Evolutionary conservation across 2,113 vertebrate genomes (phyloP).

Genomic region (Campylomormyrus numenius): DNA sequence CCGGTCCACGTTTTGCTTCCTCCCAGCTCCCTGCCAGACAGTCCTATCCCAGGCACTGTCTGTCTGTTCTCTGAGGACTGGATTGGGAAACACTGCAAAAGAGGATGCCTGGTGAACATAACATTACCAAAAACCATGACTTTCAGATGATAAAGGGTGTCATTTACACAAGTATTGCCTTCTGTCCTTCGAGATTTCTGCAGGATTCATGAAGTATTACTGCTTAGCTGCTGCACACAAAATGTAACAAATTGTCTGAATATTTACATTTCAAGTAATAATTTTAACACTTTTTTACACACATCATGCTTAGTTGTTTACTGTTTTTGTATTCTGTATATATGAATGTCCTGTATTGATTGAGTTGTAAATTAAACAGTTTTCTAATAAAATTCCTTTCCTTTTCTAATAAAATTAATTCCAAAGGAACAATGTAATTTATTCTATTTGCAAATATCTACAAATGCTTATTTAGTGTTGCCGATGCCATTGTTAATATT

Average conservation of each 20-base stretch:
- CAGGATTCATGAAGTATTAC: neutral
- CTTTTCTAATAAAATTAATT: conserved; percentile 15
- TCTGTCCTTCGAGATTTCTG: neutral
- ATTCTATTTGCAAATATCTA: neutral
- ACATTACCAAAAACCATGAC: neutral
- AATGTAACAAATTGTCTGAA: neutral
- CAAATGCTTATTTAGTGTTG: neutral
- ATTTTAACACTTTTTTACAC: neutral
- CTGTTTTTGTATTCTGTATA: neutral
- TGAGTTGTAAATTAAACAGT: neutral
- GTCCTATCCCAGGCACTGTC: neutral
- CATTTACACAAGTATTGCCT: neutral
- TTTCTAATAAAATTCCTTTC: conserved; percentile 4
- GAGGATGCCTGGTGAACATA: neutral
- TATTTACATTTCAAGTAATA: neutral
- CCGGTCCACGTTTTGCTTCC: neutral
- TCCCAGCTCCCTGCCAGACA: neutral
- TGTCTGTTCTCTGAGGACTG: neutral
- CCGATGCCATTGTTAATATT: neutral
- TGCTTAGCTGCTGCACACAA: neutral
- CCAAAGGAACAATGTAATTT: neutral
- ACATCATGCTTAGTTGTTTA: neutral
- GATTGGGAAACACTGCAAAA: neutral
- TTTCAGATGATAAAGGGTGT: neutral
- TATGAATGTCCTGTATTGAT: neutral